Evolutionary conservation across 2,888 invertebrate species (phyloP).

Genomic region (Torymus aiolomorphi): DNA sequence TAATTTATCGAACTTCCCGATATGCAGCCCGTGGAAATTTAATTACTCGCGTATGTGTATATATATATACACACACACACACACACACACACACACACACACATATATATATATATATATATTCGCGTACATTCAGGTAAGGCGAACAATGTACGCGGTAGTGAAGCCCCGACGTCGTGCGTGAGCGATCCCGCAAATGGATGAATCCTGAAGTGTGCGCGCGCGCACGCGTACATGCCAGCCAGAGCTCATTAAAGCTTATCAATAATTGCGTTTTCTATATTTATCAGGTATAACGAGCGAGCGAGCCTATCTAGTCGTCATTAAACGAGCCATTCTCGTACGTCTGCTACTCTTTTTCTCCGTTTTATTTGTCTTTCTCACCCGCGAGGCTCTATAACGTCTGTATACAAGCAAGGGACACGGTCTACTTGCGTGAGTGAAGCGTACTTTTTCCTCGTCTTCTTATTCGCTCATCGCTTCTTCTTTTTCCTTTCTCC

Average conservation of each 20-base stretch:
- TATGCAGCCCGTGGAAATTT: slow-evolving; percentile 17
- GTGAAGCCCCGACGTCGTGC: slow-evolving; percentile 63
- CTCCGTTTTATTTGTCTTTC: slow-evolving; percentile 6
- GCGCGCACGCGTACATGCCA: slow-evolving; percentile 39
- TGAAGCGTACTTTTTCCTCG: slow-evolving; percentile 19
- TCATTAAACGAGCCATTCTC: slow-evolving; percentile 66
- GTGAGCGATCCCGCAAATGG: slow-evolving; percentile 69
- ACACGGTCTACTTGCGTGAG: slow-evolving; percentile 61
- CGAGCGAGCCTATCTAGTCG: slow-evolving; percentile 57
- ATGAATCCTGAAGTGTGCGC: slow-evolving; percentile 58
- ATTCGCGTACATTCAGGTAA: not conserved
- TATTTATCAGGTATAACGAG: slow-evolving; percentile 72
- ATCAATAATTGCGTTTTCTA: slow-evolving; percentile 74
- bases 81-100: too few species aligned
- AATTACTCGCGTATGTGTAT: slow-evolving; percentile 12
- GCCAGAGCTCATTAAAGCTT: slow-evolving; percentile 71
- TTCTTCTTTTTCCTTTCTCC: not conserved
- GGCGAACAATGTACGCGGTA: slow-evolving; percentile 49
- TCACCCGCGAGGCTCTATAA: slow-evolving; percentile 12
- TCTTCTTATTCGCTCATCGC: slow-evolving; percentile 14
- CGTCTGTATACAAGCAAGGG: slow-evolving; percentile 27
- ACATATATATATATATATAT: too few species aligned
- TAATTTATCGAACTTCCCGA: slow-evolving; percentile 21
- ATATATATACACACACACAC: too few species aligned
- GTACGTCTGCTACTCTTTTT: slow-evolving; percentile 12